Conservation (phyloP, 2,797 vertebrate genomes). For the Enteromius paludinosus region DNA sequence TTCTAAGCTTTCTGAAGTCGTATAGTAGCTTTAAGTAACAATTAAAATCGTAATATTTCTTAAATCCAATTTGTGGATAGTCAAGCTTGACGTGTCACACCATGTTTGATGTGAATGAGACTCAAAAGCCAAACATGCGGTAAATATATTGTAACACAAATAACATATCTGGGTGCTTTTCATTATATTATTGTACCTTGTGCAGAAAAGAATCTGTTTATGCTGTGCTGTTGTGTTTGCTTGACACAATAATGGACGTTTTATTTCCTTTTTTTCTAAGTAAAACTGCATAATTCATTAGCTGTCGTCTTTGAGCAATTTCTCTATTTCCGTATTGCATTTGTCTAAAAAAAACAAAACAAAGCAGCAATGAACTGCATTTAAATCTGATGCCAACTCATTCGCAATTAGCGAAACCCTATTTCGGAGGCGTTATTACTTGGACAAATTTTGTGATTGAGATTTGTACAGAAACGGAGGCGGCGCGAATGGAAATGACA, state of each 20-base stretch:
- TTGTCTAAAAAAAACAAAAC: not conserved
- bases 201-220: not conserved
- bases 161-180: no score
- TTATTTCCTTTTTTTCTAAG: not conserved
- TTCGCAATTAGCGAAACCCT: constrained; percentile 83
- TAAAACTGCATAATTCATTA: constrained; percentile 30
- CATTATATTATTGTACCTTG: not conserved
- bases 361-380: not conserved
- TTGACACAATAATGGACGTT: not conserved
- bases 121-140: not conserved
- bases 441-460: constrained; percentile 79
- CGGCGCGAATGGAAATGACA: constrained; percentile 72
- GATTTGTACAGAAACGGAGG: constrained; percentile 78
- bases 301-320: not conserved
- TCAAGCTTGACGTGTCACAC: not conserved
- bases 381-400: constrained; percentile 37
- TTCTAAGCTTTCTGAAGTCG: not conserved
- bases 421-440: constrained; percentile 80
- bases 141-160: not conserved
- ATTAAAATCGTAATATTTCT: not conserved
- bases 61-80: not conserved
- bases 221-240: not conserved
- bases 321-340: not conserved
- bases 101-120: not conserved
- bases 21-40: not conserved